Percentiles rank a stretch among this genome's conserved stretches.
These are phyloP conservation scores for Rhincodon typus DNA, from an alignment of 2,797 vertebrate genomes.

Conservation along the genomic window DNA sequence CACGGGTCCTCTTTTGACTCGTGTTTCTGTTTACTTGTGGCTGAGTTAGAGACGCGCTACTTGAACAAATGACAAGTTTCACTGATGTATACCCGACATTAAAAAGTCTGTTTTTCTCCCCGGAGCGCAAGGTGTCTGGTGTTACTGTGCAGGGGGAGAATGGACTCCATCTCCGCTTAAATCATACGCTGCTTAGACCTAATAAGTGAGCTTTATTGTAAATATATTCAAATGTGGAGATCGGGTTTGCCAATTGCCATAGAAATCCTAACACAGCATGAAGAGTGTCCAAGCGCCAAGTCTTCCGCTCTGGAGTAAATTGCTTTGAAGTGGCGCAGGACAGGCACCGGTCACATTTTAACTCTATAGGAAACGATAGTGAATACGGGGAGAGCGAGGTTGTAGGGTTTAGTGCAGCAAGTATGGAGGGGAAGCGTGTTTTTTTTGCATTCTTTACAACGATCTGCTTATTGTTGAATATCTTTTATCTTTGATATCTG, in stretches of 20 bases:
- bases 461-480: slow-evolving; percentile 78
- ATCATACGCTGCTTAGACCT: slow-evolving; percentile 74
- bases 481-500: slow-evolving; percentile 90
- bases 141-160: slow-evolving; percentile 39
- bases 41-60: not conserved
- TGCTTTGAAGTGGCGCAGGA: slow-evolving; percentile 87
- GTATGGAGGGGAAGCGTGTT: slow-evolving; percentile 81
- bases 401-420: slow-evolving; percentile 76
- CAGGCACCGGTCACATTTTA: slow-evolving; percentile 79
- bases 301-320: slow-evolving; percentile 76
- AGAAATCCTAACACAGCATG: slow-evolving; percentile 91
- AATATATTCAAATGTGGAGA: slow-evolving; percentile 75
- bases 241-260: slow-evolving; percentile 77
- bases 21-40: not conserved
- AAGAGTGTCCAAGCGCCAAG: slow-evolving; percentile 78
- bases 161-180: slow-evolving; percentile 66
- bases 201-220: slow-evolving; percentile 73
- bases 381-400: slow-evolving; percentile 70
- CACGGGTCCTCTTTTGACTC: not conserved
- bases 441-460: slow-evolving; percentile 82
- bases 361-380: slow-evolving; percentile 76
- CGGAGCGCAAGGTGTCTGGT: not conserved
- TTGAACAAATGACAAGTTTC: not conserved
- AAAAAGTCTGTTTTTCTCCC: not conserved
- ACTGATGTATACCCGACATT: not conserved